Evolutionary conservation across 2,888 invertebrate species (phyloP), one percentile per base, ranked within the genome.

Genomic region (Drosophila nigricruria): DNA sequence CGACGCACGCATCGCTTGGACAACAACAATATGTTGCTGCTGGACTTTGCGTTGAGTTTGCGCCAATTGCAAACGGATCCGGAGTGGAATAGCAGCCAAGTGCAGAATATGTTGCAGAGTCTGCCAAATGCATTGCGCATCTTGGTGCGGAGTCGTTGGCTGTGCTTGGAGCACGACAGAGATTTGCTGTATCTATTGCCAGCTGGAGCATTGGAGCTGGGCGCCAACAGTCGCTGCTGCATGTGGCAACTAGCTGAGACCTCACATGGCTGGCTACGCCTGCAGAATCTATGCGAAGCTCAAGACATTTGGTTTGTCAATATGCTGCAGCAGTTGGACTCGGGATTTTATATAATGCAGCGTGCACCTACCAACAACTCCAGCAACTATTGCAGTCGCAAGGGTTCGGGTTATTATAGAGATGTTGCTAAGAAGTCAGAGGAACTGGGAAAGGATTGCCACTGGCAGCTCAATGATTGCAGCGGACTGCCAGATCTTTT

Each of bases 71-170:
- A 23, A 3, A 12, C n/a, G 18, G 38, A 53, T 25, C 36, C 34
- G 9, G 32, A 9, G 0, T 71, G 64, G 70, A 27, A 6, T 5
- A 54, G 56, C 32, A 5, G 5, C 20, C 54, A 82, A n/a, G 40
- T 90, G 34, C 73, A 77, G 54, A 90, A 90, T 60, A 77, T 91
- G 74, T 49, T 79, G 56, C 89, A 86, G 59, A 77, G 76, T 5
- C 50, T 91, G 36, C 81, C 88, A 0, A 38, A 16, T 4, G 8
- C 53, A 3, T 43, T 91, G 9, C 45, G 40, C 8, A 30, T 63
- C 6, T 3, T 90, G 14, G 60, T 70, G 1, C 74, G 69, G 23
- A 80, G 81, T 45, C 58, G 64, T 5, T 65, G 61, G 47, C 6
- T 91, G 2, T 91, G 90, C 16, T 8, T 90, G 30, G 69, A 63